Percentiles rank a stretch among this genome's conserved stretches.
Conservation (phyloP, 2,113 vertebrate genomes). For the Stomatorhinus ivindoensis region DNA sequence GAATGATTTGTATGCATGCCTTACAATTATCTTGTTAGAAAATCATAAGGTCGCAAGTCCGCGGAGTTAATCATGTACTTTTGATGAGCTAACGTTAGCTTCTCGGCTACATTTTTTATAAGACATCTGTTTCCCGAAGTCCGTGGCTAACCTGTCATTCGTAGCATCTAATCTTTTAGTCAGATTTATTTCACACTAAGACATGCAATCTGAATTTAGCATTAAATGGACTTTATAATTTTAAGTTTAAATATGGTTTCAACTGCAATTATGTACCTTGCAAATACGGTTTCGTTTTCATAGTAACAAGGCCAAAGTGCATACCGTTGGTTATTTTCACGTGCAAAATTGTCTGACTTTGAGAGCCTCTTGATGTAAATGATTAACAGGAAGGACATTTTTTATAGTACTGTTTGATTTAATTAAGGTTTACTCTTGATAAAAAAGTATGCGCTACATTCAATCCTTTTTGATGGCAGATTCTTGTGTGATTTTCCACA, state of each 20-base stretch:
- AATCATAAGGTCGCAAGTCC: background rate
- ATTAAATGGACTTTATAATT: background rate
- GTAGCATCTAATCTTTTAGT: background rate
- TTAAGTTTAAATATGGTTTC: background rate
- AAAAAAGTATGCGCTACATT: background rate
- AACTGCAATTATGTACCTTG: background rate
- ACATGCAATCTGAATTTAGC: background rate
- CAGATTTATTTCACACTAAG: background rate
- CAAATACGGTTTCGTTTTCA: background rate
- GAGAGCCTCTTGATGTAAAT: background rate
- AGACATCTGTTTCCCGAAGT: background rate
- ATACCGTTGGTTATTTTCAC: background rate
- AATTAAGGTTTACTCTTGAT: background rate
- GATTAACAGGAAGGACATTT: background rate
- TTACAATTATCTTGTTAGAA: background rate
- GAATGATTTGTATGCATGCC: background rate
- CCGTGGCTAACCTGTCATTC: background rate
- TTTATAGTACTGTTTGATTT: background rate
- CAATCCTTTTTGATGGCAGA: background rate
- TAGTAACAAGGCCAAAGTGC: background rate
- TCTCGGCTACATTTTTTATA: background rate
- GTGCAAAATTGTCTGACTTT: background rate
- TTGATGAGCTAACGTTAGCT: slow-evolving; percentile 22
- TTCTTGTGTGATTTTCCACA: background rate
- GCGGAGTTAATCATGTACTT: slow-evolving; percentile 11